Evolutionary conservation across 1,140 invertebrate genomes (phyloP).

Genomic region (Campoletis sonorensis): DNA sequence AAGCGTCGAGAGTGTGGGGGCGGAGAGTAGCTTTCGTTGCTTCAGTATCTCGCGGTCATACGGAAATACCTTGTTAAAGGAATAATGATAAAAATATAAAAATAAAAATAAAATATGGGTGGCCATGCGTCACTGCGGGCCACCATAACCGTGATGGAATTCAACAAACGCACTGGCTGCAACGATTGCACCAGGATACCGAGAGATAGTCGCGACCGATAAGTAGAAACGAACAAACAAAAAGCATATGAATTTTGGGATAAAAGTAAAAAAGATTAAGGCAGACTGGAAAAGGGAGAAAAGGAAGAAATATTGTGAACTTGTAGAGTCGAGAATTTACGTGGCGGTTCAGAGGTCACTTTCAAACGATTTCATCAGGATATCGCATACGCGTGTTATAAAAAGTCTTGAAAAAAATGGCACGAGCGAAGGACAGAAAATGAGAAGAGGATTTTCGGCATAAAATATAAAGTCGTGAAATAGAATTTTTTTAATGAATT

Average conservation of each 20-base stretch:
- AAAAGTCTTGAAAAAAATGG: background rate
- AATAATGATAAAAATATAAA: constrained; percentile 5
- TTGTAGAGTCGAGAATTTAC: constrained; percentile 25
- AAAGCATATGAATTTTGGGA: background rate
- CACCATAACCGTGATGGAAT: constrained; percentile 55
- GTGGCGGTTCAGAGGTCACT: constrained; percentile 38
- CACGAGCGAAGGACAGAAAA: background rate
- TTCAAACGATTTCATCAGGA: constrained; percentile 34
- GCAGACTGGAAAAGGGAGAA: background rate
- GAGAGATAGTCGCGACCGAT: constrained; percentile 33
- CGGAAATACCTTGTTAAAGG: constrained; percentile 65
- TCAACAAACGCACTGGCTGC: constrained; percentile 46
- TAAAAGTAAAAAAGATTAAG: background rate
- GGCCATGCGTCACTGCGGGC: constrained; percentile 48
- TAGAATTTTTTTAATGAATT: no score
- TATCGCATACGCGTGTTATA: constrained; percentile 17
- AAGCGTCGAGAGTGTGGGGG: constrained; percentile 31
- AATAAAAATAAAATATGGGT: constrained; percentile 57
- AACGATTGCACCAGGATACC: constrained; percentile 28
- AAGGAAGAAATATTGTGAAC: constrained; percentile 1
- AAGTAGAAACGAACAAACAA: background rate
- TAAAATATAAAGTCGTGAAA: no score
- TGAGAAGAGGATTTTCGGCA: background rate
- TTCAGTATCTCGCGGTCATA: constrained; percentile 61
- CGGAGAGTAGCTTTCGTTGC: constrained; percentile 49